Evolutionary conservation across 2,888 invertebrate species (phyloP), one percentile per base, ranked within the genome.

Genomic region (Phortica okadai): DNA sequence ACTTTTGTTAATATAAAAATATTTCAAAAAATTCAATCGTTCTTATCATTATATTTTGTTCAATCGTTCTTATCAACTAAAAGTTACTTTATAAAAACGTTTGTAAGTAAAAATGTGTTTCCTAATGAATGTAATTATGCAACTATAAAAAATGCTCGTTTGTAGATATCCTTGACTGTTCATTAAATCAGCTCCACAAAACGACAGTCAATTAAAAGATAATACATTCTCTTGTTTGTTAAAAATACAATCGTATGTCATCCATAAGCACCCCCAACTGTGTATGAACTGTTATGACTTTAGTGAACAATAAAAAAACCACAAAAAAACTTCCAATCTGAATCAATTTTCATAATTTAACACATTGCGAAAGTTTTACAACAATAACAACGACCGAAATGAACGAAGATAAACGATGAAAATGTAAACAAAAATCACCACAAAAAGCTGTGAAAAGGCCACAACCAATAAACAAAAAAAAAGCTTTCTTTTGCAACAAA

Each of bases 401-500:
- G 25, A 70, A 70, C 10, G 11, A 14, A 56, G 54, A 54, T 21
- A 54, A 16, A 72, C 33, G 50, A 6, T 54, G 56, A 56, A 25
- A 50, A 41, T 41, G 21, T 45, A 69, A 21, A 45, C n/a, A 14
- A 21, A 58, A 74, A 44, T 70, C 54, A 64, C 74, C 76, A 45
- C 59, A 74, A 44, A 44, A 78, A 73, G 16, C 78, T 79, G 73
- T 59, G 44, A 73, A 73, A 72, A 72, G 54, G 54, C 33, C 33
- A 72, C 6, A 11, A 78, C 80, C 78, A 80, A 78, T 16, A 76
- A 70, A 64, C 25, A 66, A 54, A 66, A 66, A 74, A 67, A 67
- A 74, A 79, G 79, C 82, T 84, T 84, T 84, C 84, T 84, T 84
- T 82, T 81, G 79, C 75, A 77, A 79, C 77, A 80, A 79, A 84